Percentiles rank a stretch among this genome's conserved stretches.
Conservation (phyloP, 2,113 vertebrate genomes). For the Zosterops pallidus region DNA sequence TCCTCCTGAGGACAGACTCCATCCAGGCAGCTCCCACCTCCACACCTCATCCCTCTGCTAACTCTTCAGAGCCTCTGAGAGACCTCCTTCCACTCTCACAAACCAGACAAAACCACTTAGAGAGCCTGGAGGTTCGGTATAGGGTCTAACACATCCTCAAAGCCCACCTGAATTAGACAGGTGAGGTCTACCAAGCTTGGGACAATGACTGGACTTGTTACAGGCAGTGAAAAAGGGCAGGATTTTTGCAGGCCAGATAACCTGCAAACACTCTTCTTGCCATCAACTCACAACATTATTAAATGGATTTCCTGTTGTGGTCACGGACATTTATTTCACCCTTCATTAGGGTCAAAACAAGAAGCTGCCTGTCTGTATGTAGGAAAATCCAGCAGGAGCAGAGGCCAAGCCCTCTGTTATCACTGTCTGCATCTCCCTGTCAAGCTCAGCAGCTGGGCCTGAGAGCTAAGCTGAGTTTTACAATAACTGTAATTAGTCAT, state of each 20-base stretch:
- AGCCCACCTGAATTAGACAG: not conserved
- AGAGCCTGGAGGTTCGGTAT: not conserved
- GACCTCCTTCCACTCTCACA: not conserved
- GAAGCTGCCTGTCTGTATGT: not conserved
- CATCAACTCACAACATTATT: not conserved
- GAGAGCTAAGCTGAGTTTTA: conserved; percentile 32
- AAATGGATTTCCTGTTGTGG: not conserved
- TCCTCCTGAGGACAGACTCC: not conserved
- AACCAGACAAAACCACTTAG: not conserved
- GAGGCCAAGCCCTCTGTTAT: not conserved
- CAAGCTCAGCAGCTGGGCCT: not conserved
- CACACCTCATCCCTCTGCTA: not conserved
- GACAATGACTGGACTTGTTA: not conserved
- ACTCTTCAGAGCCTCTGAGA: not conserved
- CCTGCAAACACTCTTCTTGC: not conserved
- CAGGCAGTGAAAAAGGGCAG: not conserved
- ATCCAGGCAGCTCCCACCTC: not conserved
- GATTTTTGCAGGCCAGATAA: not conserved
- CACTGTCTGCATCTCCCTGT: conserved; percentile 17
- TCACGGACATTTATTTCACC: not conserved
- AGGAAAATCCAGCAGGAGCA: not conserved
- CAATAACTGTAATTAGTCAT: conserved; percentile 62
- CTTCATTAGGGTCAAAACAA: not conserved
- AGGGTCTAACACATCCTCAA: not conserved
- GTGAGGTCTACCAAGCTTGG: not conserved